Evolutionary conservation across 2,888 invertebrate genomes (phyloP).

Genomic region (Chrysomela aeneicollis): DNA sequence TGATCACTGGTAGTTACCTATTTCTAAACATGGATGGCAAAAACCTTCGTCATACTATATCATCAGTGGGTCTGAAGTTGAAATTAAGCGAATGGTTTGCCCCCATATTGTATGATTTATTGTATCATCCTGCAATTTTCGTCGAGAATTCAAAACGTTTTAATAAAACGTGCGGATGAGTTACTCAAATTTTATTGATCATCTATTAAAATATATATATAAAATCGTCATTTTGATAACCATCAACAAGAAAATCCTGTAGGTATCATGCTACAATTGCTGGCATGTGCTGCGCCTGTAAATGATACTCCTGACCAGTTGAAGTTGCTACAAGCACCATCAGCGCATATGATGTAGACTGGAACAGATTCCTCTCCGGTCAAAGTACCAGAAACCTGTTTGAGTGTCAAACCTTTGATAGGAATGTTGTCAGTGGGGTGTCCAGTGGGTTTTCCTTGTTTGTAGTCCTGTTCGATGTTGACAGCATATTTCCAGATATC

Average conservation of each 20-base stretch:
- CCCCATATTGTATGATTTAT: too few species aligned
- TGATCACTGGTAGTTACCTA: too few species aligned
- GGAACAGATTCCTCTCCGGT: constrained; percentile 30
- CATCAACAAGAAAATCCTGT: constrained; percentile 32
- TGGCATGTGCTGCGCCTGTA: constrained; percentile 27
- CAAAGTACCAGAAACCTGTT: constrained; percentile 33
- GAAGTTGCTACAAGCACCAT: constrained; percentile 35
- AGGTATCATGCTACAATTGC: constrained; percentile 36
- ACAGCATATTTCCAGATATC: constrained; percentile 40
- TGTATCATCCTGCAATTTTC: too few species aligned
- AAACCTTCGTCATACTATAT: too few species aligned
- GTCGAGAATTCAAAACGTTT: too few species aligned
- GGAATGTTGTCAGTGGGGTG: constrained; percentile 39
- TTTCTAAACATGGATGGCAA: too few species aligned
- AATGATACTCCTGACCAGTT: constrained; percentile 38
- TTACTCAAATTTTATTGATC: too few species aligned
- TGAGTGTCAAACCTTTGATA: constrained; percentile 36
- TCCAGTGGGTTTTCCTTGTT: constrained; percentile 35
- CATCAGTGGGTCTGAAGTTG: too few species aligned
- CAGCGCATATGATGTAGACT: constrained; percentile 42
- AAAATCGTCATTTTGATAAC: too few species aligned
- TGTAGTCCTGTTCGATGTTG: constrained; percentile 42
- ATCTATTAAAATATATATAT: too few species aligned
- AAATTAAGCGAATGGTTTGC: too few species aligned
- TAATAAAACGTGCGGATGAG: too few species aligned